Percentiles rank a stretch among this genome's conserved stretches.
Evolutionary conservation across 2,888 invertebrate genomes (phyloP).

Genomic region (Exocentrus adspersus): DNA sequence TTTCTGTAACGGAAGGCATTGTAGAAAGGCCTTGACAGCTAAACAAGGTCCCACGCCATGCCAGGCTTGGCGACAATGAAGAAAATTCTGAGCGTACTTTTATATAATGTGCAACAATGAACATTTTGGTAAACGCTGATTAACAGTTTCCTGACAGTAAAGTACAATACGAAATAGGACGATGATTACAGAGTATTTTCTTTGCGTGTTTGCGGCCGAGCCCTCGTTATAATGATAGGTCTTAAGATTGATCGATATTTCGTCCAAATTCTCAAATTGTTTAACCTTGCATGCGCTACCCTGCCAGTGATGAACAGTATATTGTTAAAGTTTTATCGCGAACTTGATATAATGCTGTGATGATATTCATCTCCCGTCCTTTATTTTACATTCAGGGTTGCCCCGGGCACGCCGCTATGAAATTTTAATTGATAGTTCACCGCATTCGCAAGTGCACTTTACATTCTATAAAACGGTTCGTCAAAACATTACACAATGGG

Average conservation of each 20-base stretch:
- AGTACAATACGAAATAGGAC: slow-evolving; percentile 14
- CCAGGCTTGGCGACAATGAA: background rate
- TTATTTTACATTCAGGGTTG: slow-evolving; percentile 27
- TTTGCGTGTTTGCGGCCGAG: slow-evolving; percentile 30
- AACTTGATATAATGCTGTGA: slow-evolving; percentile 21
- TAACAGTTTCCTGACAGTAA: slow-evolving; percentile 16
- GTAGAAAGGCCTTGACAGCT: too few relatives aligned
- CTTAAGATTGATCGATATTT: slow-evolving; percentile 31
- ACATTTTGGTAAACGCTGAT: slow-evolving; percentile 10
- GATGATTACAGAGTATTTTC: slow-evolving; percentile 30
- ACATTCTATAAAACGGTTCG: slow-evolving; percentile 17
- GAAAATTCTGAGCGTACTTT: slow-evolving; percentile 18
- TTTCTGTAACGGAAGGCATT: too few relatives aligned
- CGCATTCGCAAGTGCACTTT: slow-evolving; percentile 24
- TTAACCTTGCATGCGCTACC: slow-evolving; percentile 26
- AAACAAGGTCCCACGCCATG: background rate
- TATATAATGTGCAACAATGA: slow-evolving; percentile 1
- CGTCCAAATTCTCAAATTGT: slow-evolving; percentile 29
- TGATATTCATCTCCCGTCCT: slow-evolving; percentile 25
- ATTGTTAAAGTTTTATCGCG: slow-evolving; percentile 28
- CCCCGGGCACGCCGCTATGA: slow-evolving; percentile 16
- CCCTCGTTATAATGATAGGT: slow-evolving; percentile 24
- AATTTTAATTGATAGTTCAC: slow-evolving; percentile 30
- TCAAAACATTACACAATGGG: slow-evolving; percentile 15
- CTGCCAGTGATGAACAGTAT: slow-evolving; percentile 26